A percentile compares a stretch with the other conserved stretches of the same genome.
Conservation (phyloP, 2,797 vertebrate genomes). For the Acanthurus tractus region DNA sequence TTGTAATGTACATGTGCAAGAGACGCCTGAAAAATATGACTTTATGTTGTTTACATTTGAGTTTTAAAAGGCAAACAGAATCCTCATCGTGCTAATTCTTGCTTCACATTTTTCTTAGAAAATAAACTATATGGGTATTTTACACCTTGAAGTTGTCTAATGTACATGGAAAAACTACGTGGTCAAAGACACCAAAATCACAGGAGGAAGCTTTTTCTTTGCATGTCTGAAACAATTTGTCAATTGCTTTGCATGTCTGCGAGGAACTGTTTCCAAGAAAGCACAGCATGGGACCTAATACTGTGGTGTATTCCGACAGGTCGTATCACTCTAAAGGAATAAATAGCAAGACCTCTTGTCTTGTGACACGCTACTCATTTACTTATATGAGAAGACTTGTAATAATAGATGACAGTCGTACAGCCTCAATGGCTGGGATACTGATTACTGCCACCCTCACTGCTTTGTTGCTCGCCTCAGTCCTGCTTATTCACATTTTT, state of each 20-base stretch:
- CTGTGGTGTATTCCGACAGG: constrained; percentile 47
- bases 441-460: constrained; percentile 58
- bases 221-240: constrained; percentile 24
- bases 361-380: constrained; percentile 80
- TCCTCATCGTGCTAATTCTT: no score
- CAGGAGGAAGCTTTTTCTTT: constrained; percentile 11
- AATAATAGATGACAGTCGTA: constrained; percentile 45
- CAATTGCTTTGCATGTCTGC: constrained; percentile 35
- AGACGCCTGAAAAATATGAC: not conserved
- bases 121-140: not conserved
- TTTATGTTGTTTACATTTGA: not conserved
- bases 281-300: constrained; percentile 37
- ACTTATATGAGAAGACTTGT: constrained; percentile 66
- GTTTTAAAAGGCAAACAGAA: not conserved
- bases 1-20: not conserved
- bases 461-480: constrained; percentile 65
- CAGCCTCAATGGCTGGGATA: constrained; percentile 37
- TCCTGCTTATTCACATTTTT: constrained; percentile 54
- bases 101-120: not conserved
- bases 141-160: not conserved
- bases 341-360: constrained; percentile 56
- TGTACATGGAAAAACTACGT: constrained; percentile 10
- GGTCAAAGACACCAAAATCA: not conserved
- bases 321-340: constrained; percentile 56
- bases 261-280: constrained; percentile 63